Percentiles rank a stretch among this genome's conserved stretches.
Evolutionary conservation across 2,113 vertebrate genomes (phyloP).

Genomic region (Polyodon spathula): DNA sequence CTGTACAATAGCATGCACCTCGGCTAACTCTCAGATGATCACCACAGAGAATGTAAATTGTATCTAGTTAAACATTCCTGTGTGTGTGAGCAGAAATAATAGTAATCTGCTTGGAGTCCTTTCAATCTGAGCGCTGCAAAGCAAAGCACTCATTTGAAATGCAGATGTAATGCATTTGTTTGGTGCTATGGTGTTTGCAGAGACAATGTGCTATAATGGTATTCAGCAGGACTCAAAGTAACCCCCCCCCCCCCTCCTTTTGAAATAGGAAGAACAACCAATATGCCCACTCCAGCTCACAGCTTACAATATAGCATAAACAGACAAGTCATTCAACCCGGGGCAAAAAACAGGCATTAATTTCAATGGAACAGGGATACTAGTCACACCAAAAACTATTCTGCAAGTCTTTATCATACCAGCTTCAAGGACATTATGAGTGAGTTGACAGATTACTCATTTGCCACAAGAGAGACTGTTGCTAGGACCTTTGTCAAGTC

Average conservation of each 20-base stretch:
- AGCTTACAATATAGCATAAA: slow-evolving; percentile 17
- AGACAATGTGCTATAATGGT: slow-evolving; percentile 27
- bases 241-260: neutral
- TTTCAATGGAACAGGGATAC: neutral
- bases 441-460: too few species aligned
- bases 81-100: slow-evolving; percentile 20
- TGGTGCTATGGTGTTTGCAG: slow-evolving; percentile 23
- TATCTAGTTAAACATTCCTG: slow-evolving; percentile 7
- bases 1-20: neutral
- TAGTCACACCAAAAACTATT: slow-evolving; percentile 20
- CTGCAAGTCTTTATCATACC: slow-evolving; percentile 15
- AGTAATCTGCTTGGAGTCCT: slow-evolving; percentile 24
- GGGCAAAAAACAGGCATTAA: slow-evolving; percentile 18
- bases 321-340: slow-evolving; percentile 14
- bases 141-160: slow-evolving; percentile 41
- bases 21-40: neutral
- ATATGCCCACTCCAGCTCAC: slow-evolving; percentile 18
- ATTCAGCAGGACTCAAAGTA: slow-evolving; percentile 23
- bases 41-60: neutral
- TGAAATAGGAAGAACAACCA: slow-evolving; percentile 12
- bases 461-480: too few species aligned
- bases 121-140: slow-evolving; percentile 25
- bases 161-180: slow-evolving; percentile 32
- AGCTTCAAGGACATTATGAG: slow-evolving; percentile 18
- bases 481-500: too few species aligned